phyloP scores from a whole-genome alignment of 2,113 vertebrate species.

The Heterocephalus glaber region DNA sequence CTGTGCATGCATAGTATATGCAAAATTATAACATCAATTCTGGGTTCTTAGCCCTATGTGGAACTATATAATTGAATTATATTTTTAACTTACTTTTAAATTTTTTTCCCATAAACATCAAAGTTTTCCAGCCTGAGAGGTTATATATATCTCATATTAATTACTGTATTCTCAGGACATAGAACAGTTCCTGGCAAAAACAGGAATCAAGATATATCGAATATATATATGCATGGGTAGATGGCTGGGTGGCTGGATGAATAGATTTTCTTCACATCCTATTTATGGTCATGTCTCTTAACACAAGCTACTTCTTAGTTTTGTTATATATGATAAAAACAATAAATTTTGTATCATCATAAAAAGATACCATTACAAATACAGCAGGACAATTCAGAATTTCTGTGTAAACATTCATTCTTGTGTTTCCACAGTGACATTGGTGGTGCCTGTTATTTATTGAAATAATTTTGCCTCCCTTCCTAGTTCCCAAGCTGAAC shows the following conservation, averaged over 20 bases:
- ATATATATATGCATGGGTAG: not conserved
- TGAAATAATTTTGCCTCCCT: constrained; percentile 40
- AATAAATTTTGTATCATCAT: not conserved
- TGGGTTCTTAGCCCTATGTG: not conserved
- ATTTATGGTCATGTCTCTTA: not conserved
- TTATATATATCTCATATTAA: not conserved
- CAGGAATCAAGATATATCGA: not conserved
- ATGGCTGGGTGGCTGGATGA: not conserved
- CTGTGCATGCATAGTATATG: not conserved
- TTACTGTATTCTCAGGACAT: not conserved
- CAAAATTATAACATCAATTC: not conserved
- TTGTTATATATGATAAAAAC: constrained; percentile 5
- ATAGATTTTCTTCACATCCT: not conserved
- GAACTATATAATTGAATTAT: constrained; percentile 22
- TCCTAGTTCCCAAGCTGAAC: not conserved
- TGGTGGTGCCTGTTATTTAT: constrained; percentile 26
- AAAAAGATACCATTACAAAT: constrained; percentile 23
- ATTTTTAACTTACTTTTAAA: not conserved
- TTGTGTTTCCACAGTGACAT: constrained; percentile 43
- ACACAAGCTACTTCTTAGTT: not conserved
- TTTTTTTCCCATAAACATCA: not conserved
- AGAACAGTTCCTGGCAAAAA: not conserved
- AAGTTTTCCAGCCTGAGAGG: not conserved
- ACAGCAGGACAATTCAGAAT: not conserved
- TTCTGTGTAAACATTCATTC: constrained; percentile 43